These are phyloP conservation scores for Oreochromis grahami DNA, from an alignment of 2,797 vertebrate species.

Conservation along the genomic window DNA sequence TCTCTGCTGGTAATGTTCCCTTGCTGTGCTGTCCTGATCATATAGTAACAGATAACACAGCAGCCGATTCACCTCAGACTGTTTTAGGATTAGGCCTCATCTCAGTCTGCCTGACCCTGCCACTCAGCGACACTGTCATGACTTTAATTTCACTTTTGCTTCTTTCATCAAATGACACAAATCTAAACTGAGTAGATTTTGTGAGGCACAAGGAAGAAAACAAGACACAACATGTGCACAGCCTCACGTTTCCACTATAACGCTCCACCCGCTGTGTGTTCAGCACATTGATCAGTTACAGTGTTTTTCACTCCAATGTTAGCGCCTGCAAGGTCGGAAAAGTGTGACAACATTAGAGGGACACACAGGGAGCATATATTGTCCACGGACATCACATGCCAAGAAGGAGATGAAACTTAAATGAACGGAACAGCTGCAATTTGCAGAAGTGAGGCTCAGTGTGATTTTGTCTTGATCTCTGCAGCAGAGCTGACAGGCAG, in stretches of 20 bases:
- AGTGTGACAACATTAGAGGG: slow-evolving; percentile 36
- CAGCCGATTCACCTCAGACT: not conserved
- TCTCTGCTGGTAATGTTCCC: slow-evolving; percentile 12
- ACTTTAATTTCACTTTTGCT: not conserved
- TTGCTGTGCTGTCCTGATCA: not conserved
- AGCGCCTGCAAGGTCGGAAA: not conserved
- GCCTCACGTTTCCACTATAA: not conserved
- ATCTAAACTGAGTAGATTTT: not conserved
- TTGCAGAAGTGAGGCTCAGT: slow-evolving; percentile 1
- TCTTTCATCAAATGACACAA: not conserved
- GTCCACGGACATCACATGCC: slow-evolving; percentile 10
- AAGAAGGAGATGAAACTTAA: slow-evolving; percentile 28
- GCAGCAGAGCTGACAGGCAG: slow-evolving; percentile 8
- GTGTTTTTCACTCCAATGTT: slow-evolving; percentile 5
- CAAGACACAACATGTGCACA: not conserved
- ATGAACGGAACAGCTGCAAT: slow-evolving; percentile 31
- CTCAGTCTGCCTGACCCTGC: not conserved
- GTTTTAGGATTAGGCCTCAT: not conserved
- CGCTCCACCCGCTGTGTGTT: not conserved
- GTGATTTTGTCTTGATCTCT: slow-evolving; percentile 15
- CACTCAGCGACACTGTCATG: not conserved
- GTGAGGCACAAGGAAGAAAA: not conserved
- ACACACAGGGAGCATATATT: slow-evolving; percentile 19
- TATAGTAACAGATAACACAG: not conserved
- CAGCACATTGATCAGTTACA: slow-evolving; percentile 17